Base-by-base conservation (phyloP, 1,140 invertebrate genomes). In the Diorhabda elongata region DNA sequence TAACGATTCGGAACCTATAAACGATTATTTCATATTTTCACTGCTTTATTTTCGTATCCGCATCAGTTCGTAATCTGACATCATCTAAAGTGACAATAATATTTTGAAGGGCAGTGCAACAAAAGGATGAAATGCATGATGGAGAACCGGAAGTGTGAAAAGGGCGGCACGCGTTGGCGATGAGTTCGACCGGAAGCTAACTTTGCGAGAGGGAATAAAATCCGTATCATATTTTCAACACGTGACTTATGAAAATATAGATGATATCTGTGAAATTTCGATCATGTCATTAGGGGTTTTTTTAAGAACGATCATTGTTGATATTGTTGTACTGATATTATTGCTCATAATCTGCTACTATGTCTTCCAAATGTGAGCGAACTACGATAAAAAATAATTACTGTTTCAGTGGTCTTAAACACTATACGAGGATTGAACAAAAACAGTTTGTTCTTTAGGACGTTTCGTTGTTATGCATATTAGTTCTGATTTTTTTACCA, bases 141-240 rank as follows among this genome's bases (percentile, higher is more conserved):
- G 44, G 63, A 9, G 60, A 26, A 64, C 66, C 70, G 75, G 75
- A 76, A 74, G 70, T 74, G 68, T 68, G 68, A 64, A 74, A 68
- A 75, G 71, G 71, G 73, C 72, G 75, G 67, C 75, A 76, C 75
- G 75, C 75, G 75, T 68, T 62, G 62, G 68, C 71, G 74, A 76
- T 75, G 73, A 76, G 74, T 69, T 68, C 69, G 69, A 66, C 71
- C 75, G 75, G 75, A 76, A 76, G 75, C 75, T 44, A 73, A 75
- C 74, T 71, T 70, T 75, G 75, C 67, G 74, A 73, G 64, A 67
- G 71, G 68, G 73, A 75, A 75, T 70, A 69, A 63, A 75, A 70
- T 70, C 66, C 68, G 73, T 72, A 63, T 76, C 69, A 71, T 73
- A 74, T 74, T 74, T 72, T 66, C 61, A 70, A 66, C 62, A 66